phyloP scores from a whole-genome alignment of 53 echinoderm and acorn worm genomes.

The Apostichopus leukothele region DNA sequence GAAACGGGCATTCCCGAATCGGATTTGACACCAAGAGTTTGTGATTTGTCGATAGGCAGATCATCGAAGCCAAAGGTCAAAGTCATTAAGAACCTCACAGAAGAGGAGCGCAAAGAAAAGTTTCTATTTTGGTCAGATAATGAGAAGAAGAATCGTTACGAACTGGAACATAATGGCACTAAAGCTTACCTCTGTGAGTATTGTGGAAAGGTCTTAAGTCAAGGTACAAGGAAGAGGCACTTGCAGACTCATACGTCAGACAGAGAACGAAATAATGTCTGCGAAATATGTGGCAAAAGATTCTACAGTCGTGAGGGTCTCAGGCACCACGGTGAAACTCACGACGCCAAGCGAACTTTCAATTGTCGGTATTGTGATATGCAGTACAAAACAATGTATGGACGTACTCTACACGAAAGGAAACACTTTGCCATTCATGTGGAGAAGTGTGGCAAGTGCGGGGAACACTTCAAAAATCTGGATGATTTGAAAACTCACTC shows the following conservation, averaged over 20 bases:
- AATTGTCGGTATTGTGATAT: constrained; percentile 32
- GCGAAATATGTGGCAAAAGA: constrained; percentile 31
- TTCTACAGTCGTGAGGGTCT: neutral
- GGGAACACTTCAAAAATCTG: constrained; percentile 6
- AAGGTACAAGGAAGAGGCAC: neutral
- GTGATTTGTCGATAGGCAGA: too few relatives aligned
- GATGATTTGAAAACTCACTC: neutral
- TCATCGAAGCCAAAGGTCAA: neutral
- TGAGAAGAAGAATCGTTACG: neutral
- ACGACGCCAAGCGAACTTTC: neutral
- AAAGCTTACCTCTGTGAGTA: constrained; percentile 37
- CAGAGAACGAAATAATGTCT: constrained; percentile 5
- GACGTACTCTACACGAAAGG: constrained; percentile 41
- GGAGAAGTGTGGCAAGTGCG: constrained; percentile 21
- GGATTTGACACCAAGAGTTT: too few relatives aligned
- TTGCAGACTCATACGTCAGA: constrained; percentile 10
- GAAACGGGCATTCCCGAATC: too few relatives aligned
- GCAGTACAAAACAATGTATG: constrained; percentile 38
- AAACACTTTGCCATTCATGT: constrained; percentile 14
- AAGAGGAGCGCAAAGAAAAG: constrained; percentile 32
- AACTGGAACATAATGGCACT: neutral
- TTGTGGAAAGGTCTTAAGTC: constrained; percentile 27
- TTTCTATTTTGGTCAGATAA: constrained; percentile 18
- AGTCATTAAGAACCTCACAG: constrained; percentile 15
- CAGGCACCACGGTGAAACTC: constrained; percentile 16